These are phyloP conservation scores for Mormyrus hasselquistii DNA, from an alignment of 2,797 vertebrate genomes.

Conservation along the genomic window DNA sequence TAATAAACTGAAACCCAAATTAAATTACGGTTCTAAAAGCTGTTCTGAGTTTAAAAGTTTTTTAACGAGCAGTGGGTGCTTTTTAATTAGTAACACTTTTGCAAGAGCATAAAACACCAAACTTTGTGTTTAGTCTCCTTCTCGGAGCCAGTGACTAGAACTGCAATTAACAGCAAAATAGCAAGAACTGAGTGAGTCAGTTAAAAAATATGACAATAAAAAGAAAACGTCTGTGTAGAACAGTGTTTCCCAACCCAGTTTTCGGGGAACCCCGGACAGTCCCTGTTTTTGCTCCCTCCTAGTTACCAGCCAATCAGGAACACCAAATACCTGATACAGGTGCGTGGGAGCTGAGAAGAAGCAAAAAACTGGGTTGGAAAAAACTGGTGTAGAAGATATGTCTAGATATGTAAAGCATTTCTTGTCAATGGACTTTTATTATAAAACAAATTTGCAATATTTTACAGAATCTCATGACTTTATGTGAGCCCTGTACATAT, in stretches of 20 bases:
- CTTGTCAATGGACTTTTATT: background rate
- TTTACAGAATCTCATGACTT: background rate
- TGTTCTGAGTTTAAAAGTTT: background rate
- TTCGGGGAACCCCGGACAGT: background rate
- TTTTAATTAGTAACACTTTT: background rate
- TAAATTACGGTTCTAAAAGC: background rate
- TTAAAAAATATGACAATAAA: background rate
- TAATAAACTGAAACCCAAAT: background rate
- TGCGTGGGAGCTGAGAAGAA: background rate
- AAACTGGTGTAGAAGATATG: background rate
- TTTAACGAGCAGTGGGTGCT: background rate
- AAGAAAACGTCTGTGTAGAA: background rate
- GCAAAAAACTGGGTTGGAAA: background rate
- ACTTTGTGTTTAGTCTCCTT: background rate
- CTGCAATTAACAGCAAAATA: background rate
- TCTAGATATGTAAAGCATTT: background rate
- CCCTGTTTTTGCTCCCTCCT: background rate
- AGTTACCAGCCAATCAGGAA: background rate
- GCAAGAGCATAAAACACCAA: background rate
- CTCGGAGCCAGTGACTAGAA: background rate
- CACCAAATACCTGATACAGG: background rate
- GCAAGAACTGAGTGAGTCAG: background rate
- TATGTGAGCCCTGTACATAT: background rate
- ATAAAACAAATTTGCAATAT: background rate
- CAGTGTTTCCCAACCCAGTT: background rate